These are phyloP conservation scores for Anorthoa munda DNA, from an alignment of 2,888 invertebrate species.

Conservation along the genomic window DNA sequence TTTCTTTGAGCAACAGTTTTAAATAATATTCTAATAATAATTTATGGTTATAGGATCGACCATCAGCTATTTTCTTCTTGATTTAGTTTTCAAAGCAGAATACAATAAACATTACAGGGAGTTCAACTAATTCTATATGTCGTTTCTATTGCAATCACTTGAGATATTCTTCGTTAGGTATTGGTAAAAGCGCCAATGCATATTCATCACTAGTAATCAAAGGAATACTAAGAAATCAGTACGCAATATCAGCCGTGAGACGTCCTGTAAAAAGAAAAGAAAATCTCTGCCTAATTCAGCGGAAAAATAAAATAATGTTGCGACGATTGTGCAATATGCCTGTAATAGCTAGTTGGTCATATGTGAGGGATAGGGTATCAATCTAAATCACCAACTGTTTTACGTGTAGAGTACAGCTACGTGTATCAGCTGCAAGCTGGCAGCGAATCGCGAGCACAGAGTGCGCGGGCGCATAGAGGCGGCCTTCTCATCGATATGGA, in stretches of 20 bases:
- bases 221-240: constrained; percentile 23
- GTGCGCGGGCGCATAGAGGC: constrained; percentile 74
- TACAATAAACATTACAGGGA: background rate
- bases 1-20: constrained; percentile 32
- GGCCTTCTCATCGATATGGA: constrained; percentile 71
- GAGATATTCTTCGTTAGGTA: background rate
- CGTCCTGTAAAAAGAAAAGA: constrained; percentile 5
- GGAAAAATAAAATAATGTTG: constrained; percentile 24
- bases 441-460: constrained; percentile 53
- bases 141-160: background rate
- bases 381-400: constrained; percentile 52
- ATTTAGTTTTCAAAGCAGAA: constrained; percentile 6
- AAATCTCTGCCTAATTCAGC: constrained; percentile 18
- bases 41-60: constrained; percentile 40
- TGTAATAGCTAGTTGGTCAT: constrained; percentile 16
- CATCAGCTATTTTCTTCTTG: constrained; percentile 19
- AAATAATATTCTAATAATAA: constrained; percentile 30
- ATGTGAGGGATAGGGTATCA: constrained; percentile 31
- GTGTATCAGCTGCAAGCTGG: constrained; percentile 58
- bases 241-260: constrained; percentile 6
- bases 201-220: background rate
- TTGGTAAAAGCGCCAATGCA: background rate
- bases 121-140: background rate
- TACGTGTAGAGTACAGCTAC: constrained; percentile 37
- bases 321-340: constrained; percentile 27